A percentile compares a stretch with the other conserved stretches of the same genome.
These are phyloP conservation scores for Etheostoma nigrum DNA, from an alignment of 2,797 vertebrate genomes.

Conservation along the genomic window DNA sequence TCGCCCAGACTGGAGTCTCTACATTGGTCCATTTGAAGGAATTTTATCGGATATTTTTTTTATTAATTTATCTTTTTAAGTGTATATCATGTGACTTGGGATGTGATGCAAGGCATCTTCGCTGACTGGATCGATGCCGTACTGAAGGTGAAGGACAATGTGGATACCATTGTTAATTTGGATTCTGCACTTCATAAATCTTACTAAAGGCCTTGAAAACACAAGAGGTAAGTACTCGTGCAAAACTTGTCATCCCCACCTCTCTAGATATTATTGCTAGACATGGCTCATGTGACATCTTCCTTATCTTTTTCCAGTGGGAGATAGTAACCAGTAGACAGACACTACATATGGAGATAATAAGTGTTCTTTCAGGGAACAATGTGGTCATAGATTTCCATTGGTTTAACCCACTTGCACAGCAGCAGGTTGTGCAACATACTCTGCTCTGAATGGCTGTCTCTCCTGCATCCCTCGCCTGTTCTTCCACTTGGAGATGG, in stretches of 20 bases:
- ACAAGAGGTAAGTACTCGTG: conserved; percentile 65
- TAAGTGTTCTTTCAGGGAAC: conserved; percentile 42
- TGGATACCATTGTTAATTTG: conserved; percentile 55
- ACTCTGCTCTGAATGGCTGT: conserved; percentile 91
- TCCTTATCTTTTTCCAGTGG: conserved; percentile 7
- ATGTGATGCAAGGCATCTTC: conserved; percentile 41
- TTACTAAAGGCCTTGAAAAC: conserved; percentile 40
- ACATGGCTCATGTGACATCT: not conserved
- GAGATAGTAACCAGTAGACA: conserved; percentile 14
- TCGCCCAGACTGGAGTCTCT: conserved; percentile 24
- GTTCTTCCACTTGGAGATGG: conserved; percentile 93
- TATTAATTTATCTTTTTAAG: not conserved
- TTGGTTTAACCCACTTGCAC: conserved; percentile 27
- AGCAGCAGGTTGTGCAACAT: conserved; percentile 88
- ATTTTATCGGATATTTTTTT: conserved; percentile 7
- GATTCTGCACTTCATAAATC: conserved; percentile 65
- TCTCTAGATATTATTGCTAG: not conserved
- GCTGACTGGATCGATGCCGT: conserved; percentile 36
- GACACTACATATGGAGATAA: conserved; percentile 61
- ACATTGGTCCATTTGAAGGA: conserved; percentile 31
- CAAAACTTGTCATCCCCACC: not conserved
- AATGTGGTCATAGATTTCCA: conserved; percentile 53
- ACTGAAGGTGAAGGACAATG: conserved; percentile 70
- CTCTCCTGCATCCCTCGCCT: conserved; percentile 92
- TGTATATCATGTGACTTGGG: conserved; percentile 16